phyloP scores from a whole-genome alignment of 53 echinoderm and acorn worm genomes.

The Echinometra lucunter region DNA sequence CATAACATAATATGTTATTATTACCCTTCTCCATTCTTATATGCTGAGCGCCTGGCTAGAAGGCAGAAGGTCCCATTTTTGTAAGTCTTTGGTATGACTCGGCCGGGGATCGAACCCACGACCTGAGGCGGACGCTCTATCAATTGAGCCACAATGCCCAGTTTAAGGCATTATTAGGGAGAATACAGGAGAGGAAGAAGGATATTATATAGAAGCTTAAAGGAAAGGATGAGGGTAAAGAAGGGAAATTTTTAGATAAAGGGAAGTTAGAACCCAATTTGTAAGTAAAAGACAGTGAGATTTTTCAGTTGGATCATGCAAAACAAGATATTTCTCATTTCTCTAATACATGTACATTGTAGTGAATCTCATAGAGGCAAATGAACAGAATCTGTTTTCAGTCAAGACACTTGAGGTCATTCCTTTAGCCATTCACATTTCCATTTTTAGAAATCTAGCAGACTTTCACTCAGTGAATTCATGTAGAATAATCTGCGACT shows the following conservation, averaged over 20 bases:
- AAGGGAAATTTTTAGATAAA: background rate
- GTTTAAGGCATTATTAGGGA: background rate
- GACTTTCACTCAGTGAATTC: constrained; percentile 1
- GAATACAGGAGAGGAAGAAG: background rate
- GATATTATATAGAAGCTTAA: background rate
- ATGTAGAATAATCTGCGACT: constrained; percentile 21
- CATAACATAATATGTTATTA: no score
- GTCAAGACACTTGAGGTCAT: background rate
- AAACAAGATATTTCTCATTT: background rate
- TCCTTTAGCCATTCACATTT: background rate
- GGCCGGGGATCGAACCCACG: no score
- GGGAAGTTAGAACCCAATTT: background rate
- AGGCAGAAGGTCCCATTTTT: no score
- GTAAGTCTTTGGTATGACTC: no score
- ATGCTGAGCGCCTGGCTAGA: no score
- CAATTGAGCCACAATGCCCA: no score
- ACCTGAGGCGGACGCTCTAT: no score
- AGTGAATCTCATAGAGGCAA: background rate
- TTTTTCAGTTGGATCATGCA: background rate
- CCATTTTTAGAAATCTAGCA: background rate
- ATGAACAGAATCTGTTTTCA: background rate
- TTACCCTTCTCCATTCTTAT: no score
- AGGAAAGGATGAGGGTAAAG: background rate
- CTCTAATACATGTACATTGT: background rate
- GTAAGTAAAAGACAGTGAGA: background rate